These are phyloP conservation scores for Desmodus rotundus DNA, from an alignment of 2,113 vertebrate species.

Conservation along the genomic window DNA sequence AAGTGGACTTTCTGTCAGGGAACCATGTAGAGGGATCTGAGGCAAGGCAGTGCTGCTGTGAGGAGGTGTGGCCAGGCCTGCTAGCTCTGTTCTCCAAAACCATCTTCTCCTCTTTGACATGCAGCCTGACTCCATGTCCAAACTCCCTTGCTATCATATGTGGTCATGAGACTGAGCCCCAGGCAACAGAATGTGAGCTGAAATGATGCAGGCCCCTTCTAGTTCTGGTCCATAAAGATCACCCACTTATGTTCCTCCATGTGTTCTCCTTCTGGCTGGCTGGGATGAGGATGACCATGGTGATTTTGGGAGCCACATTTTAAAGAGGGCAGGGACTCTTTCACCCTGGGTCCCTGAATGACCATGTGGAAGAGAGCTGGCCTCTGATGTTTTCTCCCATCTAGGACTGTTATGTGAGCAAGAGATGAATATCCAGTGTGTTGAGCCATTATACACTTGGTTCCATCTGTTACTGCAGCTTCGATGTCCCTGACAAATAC, in stretches of 20 bases:
- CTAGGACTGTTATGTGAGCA: not conserved
- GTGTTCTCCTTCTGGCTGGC: not conserved
- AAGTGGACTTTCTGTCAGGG: not conserved
- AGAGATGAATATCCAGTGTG: not conserved
- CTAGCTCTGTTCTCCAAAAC: not conserved
- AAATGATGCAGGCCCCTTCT: not conserved
- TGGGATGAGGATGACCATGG: not conserved
- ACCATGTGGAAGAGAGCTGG: not conserved
- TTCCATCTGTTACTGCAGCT: not conserved
- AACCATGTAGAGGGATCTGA: not conserved
- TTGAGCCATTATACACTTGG: not conserved
- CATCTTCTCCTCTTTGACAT: not conserved
- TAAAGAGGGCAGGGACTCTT: not conserved
- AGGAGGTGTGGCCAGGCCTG: not conserved
- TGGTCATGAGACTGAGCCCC: not conserved
- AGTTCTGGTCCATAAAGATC: not conserved
- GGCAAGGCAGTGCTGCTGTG: not conserved
- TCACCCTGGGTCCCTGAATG: not conserved
- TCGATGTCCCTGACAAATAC: not conserved
- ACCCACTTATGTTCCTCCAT: fast-evolving
- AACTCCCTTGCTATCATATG: not conserved
- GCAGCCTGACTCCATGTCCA: no score
- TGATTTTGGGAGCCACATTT: not conserved
- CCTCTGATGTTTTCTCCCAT: not conserved
- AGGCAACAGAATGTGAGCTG: not conserved